Evolutionary conservation across 2,113 vertebrate genomes (phyloP), one percentile per base, ranked within the genome.

Genomic region (Diphyllodes magnificus): DNA sequence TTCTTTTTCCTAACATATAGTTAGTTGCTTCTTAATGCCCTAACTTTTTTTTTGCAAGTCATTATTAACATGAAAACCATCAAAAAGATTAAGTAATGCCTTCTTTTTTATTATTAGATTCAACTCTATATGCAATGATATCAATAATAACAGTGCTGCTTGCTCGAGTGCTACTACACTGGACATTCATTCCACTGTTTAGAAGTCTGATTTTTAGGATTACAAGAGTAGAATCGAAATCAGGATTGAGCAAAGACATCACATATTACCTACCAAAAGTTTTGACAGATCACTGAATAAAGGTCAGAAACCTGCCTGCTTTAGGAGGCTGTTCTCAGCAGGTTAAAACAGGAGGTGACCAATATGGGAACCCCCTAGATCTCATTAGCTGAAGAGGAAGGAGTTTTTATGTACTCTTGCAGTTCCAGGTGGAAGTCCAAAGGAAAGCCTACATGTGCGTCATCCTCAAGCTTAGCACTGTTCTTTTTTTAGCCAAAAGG

Each of bases 401-500:
- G 27, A 90, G 7, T 59, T 76, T 59, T 72, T 45, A 60, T 1
- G 0, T 40, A 60, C 23, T 56, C 45, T 16, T 69, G 45, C 18
- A 69, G 50, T 69, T 85, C n/a, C 70, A 82, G 40, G 72, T 86
- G 42, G 47, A 86, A 90, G 60, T 23, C 57, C 11, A 1, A 72
- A 86, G 80, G 39, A 90, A 51, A 93, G 31, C 47, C 90, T 72
- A 65, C 49, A 68, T 0, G 2, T 82, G 66, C 63, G 70, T 93
- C 91, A 88, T 60, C 60, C 88, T 77, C 59, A 77, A 75, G 94
- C 92, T 96, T 94, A 96, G 49, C n/a, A 45, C 49, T 47, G 71
- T 28, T 95, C 96, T 78, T 93, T 97, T 95, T 88, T 86, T 91
- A 96, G 91, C 51, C 80, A 86, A 57, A 90, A 93, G 51, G 88